phyloP scores from a whole-genome alignment of 2,113 vertebrate genomes.

The Antechinus flavipes region DNA sequence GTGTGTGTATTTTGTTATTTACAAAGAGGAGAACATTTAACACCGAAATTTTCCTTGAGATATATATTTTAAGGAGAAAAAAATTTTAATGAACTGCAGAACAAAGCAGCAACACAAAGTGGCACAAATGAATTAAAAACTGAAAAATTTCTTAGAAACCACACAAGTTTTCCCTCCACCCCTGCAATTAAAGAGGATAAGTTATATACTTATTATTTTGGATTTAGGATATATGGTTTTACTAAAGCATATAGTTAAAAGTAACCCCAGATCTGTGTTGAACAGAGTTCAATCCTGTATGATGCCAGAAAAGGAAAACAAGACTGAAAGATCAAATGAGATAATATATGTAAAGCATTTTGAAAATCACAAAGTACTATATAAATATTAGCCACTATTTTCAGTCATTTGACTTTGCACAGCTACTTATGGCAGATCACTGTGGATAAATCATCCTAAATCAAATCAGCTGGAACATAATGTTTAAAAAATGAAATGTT shows the following conservation, averaged over 20 bases:
- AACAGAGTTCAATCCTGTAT: too few relatives aligned
- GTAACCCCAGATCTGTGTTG: neutral
- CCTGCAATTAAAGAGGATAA: neutral
- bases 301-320: neutral
- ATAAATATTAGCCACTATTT: neutral
- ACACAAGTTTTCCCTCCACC: neutral
- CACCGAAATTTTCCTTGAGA: constrained; percentile 21
- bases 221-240: neutral
- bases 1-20: neutral
- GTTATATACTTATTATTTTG: neutral
- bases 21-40: constrained; percentile 12
- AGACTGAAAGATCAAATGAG: neutral
- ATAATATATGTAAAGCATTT: neutral
- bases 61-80: neutral
- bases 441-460: neutral
- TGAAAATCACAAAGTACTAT: neutral
- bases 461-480: neutral
- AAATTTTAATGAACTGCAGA: constrained; percentile 33
- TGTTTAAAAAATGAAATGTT: constrained; percentile 3
- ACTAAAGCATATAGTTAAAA: neutral
- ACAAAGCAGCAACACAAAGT: neutral
- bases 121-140: neutral
- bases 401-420: neutral
- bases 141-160: neutral
- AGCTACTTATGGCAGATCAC: neutral